Conservation (phyloP, 2,888 invertebrate genomes). For the Epicampocera succincta region DNA sequence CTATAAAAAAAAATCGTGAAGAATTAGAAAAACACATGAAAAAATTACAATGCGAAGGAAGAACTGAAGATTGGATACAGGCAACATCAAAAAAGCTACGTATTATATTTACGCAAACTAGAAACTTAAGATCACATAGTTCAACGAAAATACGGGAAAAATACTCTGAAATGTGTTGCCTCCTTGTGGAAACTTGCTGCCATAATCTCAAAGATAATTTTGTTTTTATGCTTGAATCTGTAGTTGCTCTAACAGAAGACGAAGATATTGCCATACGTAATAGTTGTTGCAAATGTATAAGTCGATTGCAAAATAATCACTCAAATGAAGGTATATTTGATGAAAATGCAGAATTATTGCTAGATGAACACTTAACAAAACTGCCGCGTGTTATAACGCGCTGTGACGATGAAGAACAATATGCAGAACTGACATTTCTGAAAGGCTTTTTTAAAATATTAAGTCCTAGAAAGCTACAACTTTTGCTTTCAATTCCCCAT, state of each 20-base stretch:
- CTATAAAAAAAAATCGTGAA: conserved; percentile 69
- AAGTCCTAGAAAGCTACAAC: conserved; percentile 83
- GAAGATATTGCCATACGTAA: conserved; percentile 83
- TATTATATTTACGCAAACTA: conserved; percentile 81
- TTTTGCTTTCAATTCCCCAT: conserved; percentile 83
- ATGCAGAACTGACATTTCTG: conserved; percentile 85
- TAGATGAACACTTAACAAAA: conserved; percentile 83
- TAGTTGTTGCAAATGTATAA: conserved; percentile 79
- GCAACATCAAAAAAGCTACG: conserved; percentile 78
- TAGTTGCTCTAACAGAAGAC: conserved; percentile 87
- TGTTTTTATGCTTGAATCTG: conserved; percentile 85
- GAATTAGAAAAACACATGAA: conserved; percentile 73
- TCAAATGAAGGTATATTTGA: conserved; percentile 74
- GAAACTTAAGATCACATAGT: conserved; percentile 84
- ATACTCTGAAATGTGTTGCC: conserved; percentile 84
- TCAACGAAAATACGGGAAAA: conserved; percentile 85
- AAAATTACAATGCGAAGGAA: conserved; percentile 74
- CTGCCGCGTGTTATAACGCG: conserved; percentile 86
- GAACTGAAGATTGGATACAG: conserved; percentile 81
- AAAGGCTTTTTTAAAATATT: conserved; percentile 86
- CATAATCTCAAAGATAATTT: conserved; percentile 86
- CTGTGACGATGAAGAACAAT: conserved; percentile 85
- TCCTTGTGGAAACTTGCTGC: conserved; percentile 84
- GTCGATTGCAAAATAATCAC: conserved; percentile 78
- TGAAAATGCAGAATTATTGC: conserved; percentile 83